phyloP scores from a whole-genome alignment of 2,113 vertebrate genomes.

The Recurvirostra avosetta region DNA sequence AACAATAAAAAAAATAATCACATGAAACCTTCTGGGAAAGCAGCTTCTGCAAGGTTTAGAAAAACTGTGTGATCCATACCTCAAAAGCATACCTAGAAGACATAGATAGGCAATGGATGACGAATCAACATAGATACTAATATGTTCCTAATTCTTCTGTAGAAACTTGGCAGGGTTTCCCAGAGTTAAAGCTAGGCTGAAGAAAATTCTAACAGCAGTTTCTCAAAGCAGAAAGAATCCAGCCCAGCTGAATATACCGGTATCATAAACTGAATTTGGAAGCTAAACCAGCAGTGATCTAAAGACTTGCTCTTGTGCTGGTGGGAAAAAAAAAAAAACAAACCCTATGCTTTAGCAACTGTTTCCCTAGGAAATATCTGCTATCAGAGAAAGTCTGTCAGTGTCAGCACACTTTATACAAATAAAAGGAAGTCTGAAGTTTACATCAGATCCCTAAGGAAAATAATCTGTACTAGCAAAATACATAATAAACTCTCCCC shows the following conservation, averaged over 20 bases:
- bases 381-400: not conserved
- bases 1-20: not conserved
- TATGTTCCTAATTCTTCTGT: not conserved
- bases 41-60: not conserved
- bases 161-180: not conserved
- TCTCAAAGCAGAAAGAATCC: not conserved
- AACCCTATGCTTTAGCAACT: not conserved
- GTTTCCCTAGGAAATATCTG: not conserved
- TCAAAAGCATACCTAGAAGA: slow-evolving; percentile 3
- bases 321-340: too few species aligned
- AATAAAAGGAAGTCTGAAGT: slow-evolving; percentile 24
- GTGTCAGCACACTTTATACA: not conserved
- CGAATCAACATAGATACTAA: not conserved
- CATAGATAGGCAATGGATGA: not conserved
- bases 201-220: not conserved
- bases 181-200: not conserved
- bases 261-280: not conserved
- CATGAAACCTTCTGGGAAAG: not conserved
- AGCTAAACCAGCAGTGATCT: not conserved
- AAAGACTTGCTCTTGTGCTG: not conserved
- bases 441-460: slow-evolving; percentile 10
- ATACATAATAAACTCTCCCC: not conserved
- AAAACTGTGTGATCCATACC: not conserved
- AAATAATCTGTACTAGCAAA: slow-evolving; percentile 10
- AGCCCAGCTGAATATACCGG: not conserved